A percentile compares a stretch with the other conserved stretches of the same genome.
phyloP scores from a whole-genome alignment of 2,113 vertebrate genomes.

The Oostethus manadensis region DNA sequence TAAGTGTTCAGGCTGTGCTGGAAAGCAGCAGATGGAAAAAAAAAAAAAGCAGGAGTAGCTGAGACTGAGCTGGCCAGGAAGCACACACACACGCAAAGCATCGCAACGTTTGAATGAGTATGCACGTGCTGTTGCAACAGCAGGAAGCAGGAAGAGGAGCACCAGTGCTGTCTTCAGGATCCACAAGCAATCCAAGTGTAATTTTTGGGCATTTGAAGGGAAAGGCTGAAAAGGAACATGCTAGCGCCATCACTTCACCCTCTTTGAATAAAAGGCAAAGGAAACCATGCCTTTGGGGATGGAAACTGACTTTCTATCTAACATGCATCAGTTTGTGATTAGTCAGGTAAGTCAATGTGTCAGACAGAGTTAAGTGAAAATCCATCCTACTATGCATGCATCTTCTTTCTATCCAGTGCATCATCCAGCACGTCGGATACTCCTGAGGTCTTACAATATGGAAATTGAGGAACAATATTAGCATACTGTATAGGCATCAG shows the following conservation, averaged over 20 bases:
- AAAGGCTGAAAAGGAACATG: background rate
- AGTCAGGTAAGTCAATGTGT: no score
- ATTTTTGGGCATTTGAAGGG: slow-evolving; percentile 13
- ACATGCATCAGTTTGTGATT: background rate
- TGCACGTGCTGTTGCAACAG: background rate
- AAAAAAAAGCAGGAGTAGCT: slow-evolving; percentile 4
- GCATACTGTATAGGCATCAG: no score
- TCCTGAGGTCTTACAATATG: no score
- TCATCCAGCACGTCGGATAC: no score
- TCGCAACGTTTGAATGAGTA: background rate
- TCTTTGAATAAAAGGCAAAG: background rate
- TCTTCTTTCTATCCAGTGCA: no score
- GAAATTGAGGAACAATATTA: no score
- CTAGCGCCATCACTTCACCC: slow-evolving; percentile 12
- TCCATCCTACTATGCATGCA: no score
- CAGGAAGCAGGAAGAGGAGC: background rate
- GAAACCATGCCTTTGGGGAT: background rate
- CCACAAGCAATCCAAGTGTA: slow-evolving; percentile 5
- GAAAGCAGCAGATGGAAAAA: slow-evolving; percentile 19
- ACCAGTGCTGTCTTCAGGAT: slow-evolving; percentile 15
- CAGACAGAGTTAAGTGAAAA: background rate
- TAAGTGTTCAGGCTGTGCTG: slow-evolving; percentile 2
- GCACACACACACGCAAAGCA: background rate
- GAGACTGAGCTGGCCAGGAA: slow-evolving; percentile 1
- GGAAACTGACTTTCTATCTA: background rate